Conservation (phyloP, 2,888 invertebrate genomes). For the Romanomermis culicivorax region DNA sequence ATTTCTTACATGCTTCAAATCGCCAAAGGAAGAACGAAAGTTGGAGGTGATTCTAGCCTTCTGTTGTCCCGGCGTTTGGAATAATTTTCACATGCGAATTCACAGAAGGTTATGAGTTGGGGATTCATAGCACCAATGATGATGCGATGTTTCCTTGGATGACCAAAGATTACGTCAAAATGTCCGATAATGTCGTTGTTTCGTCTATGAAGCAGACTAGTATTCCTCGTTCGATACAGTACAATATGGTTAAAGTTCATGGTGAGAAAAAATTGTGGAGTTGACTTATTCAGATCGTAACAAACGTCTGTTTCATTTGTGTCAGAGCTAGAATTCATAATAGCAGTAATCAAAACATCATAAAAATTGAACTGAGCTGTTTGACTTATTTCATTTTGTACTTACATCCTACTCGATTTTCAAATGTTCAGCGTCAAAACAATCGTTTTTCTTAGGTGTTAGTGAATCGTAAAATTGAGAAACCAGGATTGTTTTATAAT, state of each 20-base stretch:
- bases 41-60: neutral
- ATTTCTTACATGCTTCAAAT: neutral
- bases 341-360: no score
- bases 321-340: no score
- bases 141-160: constrained; percentile 4
- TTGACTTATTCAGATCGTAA: constrained; percentile 22
- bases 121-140: neutral
- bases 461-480: no score
- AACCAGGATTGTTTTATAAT: no score
- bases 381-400: no score
- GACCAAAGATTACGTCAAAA: neutral
- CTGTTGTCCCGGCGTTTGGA: no score
- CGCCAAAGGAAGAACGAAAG: neutral
- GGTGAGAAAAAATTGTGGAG: neutral
- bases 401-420: no score
- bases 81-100: neutral
- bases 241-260: neutral
- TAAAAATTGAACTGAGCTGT: no score
- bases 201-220: neutral
- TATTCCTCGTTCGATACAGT: constrained; percentile 2
- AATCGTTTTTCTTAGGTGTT: no score
- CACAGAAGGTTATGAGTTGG: neutral
- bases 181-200: neutral
- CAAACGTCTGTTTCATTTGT: no score
- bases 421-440: no score